Percentiles rank a stretch among this genome's conserved stretches.
Evolutionary conservation across 2,113 vertebrate species (phyloP).

Genomic region (Stercorarius parasiticus): DNA sequence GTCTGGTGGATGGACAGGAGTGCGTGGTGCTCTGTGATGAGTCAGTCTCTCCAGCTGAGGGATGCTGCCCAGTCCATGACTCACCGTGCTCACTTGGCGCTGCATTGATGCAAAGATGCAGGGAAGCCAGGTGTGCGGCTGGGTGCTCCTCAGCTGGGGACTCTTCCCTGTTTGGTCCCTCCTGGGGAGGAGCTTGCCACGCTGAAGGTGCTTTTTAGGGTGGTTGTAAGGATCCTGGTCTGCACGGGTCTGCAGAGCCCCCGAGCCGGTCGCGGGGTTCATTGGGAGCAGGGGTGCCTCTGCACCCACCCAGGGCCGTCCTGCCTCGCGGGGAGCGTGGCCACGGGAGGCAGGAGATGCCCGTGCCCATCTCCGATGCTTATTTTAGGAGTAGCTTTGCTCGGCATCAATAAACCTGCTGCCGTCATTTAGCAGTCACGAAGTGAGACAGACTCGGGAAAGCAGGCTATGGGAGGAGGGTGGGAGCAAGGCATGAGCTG

Average conservation of each 20-base stretch:
- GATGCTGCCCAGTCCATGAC: neutral
- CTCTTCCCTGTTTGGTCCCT: neutral
- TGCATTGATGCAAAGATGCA: neutral
- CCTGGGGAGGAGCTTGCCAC: neutral
- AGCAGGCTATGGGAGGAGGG: neutral
- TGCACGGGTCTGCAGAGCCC: neutral
- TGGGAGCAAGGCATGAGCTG: neutral
- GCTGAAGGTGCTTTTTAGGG: neutral
- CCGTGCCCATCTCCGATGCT: accelerated
- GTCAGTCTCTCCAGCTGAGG: neutral
- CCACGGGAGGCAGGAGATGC: neutral
- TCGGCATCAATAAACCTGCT: neutral
- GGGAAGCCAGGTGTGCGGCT: accelerated
- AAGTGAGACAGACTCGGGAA: neutral
- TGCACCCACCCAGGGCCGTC: neutral
- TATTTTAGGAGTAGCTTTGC: neutral
- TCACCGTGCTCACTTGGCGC: neutral
- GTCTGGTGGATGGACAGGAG: accelerated
- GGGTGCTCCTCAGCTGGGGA: neutral
- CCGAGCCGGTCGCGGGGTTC: accelerated
- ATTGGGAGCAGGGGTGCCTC: neutral
- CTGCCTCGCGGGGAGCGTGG: accelerated
- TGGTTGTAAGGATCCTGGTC: accelerated
- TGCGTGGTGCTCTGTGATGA: neutral
- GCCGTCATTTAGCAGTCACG: neutral